Evolutionary conservation across 2,888 invertebrate species (phyloP).

Genomic region (Unio delphinus): DNA sequence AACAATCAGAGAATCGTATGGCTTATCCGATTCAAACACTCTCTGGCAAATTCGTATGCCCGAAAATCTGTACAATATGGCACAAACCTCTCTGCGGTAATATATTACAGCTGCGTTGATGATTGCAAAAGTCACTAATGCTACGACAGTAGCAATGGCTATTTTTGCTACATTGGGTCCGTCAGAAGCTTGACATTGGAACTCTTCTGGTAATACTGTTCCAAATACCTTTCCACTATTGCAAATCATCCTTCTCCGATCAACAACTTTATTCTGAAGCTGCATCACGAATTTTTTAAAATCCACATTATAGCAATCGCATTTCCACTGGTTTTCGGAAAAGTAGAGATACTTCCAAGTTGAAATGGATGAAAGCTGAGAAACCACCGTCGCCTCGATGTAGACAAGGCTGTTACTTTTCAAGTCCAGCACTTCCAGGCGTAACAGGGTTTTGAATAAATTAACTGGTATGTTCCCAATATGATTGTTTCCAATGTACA

Average conservation of each 20-base stretch:
- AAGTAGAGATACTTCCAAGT: conserved; percentile 20
- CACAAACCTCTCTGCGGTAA: conserved; percentile 34
- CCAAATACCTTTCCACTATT: conserved; percentile 16
- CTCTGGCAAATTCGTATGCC: conserved; percentile 29
- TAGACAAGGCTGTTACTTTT: conserved; percentile 25
- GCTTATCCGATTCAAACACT: conserved; percentile 19
- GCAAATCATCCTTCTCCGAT: conserved; percentile 24
- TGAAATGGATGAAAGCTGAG: conserved; percentile 16
- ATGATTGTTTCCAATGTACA: conserved; percentile 24
- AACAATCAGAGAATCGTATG: conserved; percentile 35
- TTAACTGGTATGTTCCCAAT: conserved; percentile 15
- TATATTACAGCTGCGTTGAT: conserved; percentile 22
- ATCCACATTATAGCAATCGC: conserved; percentile 29
- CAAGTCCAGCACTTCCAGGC: conserved; percentile 29
- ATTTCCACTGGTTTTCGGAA: conserved; percentile 29
- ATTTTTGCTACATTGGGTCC: conserved; percentile 7
- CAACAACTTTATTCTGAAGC: conserved; percentile 25
- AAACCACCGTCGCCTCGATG: conserved; percentile 9
- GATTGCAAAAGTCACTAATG: conserved; percentile 13
- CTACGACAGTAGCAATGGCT: conserved; percentile 20
- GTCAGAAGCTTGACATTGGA: conserved; percentile 11
- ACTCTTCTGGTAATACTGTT: conserved; percentile 16
- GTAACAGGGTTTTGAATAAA: conserved; percentile 18
- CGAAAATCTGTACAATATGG: conserved; percentile 25
- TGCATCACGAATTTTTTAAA: conserved; percentile 34